phyloP scores from a whole-genome alignment of 2,113 vertebrate species.

The Alethe diademata region DNA sequence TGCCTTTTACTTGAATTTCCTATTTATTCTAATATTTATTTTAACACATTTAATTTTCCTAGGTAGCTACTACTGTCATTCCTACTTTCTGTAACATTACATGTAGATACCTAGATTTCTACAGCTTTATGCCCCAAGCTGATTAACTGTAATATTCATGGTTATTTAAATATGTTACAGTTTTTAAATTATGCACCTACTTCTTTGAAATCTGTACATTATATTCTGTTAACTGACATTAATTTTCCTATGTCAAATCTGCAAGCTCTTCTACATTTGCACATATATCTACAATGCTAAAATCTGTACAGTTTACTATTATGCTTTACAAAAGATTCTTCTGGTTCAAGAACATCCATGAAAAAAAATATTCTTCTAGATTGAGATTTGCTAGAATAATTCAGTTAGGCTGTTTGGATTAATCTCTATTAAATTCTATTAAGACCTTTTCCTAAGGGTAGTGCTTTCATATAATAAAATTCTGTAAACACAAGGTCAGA shows the following conservation, averaged over 20 bases:
- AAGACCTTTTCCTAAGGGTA: neutral
- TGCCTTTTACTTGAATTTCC: neutral
- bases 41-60: neutral
- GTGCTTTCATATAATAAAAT: constrained; percentile 13
- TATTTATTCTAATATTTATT: neutral
- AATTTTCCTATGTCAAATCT: neutral
- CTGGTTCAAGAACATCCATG: neutral
- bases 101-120: neutral
- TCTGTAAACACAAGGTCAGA: constrained; percentile 25
- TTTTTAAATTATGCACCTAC: neutral
- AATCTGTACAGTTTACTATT: neutral
- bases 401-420: neutral
- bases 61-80: neutral
- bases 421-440: constrained; percentile 13
- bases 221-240: neutral
- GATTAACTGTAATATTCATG: neutral
- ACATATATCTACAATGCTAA: neutral
- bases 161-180: neutral
- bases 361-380: neutral
- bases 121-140: neutral
- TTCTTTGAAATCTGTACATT: neutral
- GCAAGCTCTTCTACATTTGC: neutral
- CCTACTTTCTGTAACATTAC: neutral
- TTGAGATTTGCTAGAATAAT: neutral
- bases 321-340: neutral